Evolutionary conservation across 1,140 invertebrate species (phyloP).

Genomic region (Eupeodes corollae): DNA sequence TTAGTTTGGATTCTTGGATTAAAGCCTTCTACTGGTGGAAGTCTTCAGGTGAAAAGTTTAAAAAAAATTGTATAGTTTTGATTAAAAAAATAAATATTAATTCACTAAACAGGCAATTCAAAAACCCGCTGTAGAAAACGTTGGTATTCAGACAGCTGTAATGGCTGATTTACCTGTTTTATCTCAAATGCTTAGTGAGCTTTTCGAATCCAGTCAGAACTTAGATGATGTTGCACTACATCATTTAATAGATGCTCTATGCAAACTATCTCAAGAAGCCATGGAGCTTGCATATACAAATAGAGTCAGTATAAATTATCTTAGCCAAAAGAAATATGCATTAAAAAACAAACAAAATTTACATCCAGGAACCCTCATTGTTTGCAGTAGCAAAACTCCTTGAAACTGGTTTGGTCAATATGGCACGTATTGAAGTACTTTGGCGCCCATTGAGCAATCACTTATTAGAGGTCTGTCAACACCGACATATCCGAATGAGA

Average conservation of each 20-base stretch:
- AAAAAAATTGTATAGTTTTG: background rate
- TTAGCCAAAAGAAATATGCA: background rate
- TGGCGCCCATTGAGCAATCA: conserved; percentile 96
- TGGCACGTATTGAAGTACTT: conserved; percentile 83
- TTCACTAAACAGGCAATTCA: conserved; percentile 15
- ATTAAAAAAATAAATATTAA: background rate
- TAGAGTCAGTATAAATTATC: conserved; percentile 46
- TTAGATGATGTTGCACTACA: conserved; percentile 90
- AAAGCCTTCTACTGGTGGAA: conserved; percentile 85
- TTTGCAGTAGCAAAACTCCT: conserved; percentile 95
- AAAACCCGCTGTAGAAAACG: conserved; percentile 63
- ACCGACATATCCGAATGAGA: conserved; percentile 88
- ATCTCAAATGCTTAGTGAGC: conserved; percentile 80
- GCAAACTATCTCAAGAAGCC: conserved; percentile 90
- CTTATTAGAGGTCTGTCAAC: conserved; percentile 88
- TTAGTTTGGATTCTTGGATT: conserved; percentile 96
- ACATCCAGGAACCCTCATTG: conserved; percentile 85
- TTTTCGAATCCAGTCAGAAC: conserved; percentile 91
- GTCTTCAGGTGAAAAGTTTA: conserved; percentile 57
- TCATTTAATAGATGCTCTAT: conserved; percentile 92
- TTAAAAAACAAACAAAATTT: conserved; percentile 11
- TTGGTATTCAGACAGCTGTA: conserved; percentile 90
- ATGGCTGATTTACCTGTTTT: conserved; percentile 91
- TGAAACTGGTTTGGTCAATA: conserved; percentile 91
- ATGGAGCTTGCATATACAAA: conserved; percentile 96